Evolutionary conservation across 2,888 invertebrate species (phyloP).

Genomic region (Himalopsyche japonica): DNA sequence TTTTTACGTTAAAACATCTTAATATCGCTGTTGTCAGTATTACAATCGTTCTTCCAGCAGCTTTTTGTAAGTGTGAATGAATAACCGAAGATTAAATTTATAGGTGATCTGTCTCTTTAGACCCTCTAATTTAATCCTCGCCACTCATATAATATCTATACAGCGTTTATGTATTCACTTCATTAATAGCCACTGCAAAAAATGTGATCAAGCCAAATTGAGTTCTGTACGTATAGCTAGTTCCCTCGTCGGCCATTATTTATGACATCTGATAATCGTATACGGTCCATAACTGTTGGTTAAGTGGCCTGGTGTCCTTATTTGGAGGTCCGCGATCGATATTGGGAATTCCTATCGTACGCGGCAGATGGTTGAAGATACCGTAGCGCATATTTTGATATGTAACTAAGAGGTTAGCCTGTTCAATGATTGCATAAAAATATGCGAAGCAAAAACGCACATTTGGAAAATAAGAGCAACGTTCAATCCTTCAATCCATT

Average conservation of each 20-base stretch:
- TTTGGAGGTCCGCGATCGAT: not conserved
- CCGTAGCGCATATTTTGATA: not conserved
- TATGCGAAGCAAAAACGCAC: not conserved
- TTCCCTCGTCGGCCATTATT: not conserved
- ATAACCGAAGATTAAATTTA: not conserved
- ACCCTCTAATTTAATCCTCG: too few species aligned
- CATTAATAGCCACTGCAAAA: not conserved
- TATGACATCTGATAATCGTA: not conserved
- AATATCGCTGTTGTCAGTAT: too few species aligned
- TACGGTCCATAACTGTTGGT: not conserved
- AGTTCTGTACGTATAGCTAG: not conserved
- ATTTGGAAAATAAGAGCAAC: not conserved
- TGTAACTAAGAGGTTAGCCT: not conserved
- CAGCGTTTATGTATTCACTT: not conserved
- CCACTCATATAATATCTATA: too few species aligned
- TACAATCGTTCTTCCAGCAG: too few species aligned
- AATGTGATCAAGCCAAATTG: not conserved
- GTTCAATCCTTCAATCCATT: not conserved
- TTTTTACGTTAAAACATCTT: too few species aligned
- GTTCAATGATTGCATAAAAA: not conserved
- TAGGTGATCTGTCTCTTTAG: not conserved
- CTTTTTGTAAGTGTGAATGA: too few species aligned
- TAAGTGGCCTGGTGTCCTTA: not conserved
- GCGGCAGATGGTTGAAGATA: not conserved
- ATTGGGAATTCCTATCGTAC: not conserved